phyloP scores from a whole-genome alignment of 2,888 invertebrate genomes.

The Oxyteleia sp. region DNA sequence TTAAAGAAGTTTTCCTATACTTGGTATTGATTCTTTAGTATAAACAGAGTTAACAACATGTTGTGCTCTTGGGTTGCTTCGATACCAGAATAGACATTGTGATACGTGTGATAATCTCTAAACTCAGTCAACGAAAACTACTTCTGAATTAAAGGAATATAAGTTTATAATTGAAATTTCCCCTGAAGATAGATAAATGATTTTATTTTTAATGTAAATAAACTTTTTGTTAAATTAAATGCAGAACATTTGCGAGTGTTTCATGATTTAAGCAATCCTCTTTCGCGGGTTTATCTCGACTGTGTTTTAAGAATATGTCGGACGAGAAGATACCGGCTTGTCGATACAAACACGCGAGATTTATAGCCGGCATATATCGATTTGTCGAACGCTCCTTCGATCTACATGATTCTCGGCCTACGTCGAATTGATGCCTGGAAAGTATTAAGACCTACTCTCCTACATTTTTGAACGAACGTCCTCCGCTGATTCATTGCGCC shows the following conservation, averaged over 20 bases:
- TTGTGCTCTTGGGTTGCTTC: no score
- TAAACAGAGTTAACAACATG: no score
- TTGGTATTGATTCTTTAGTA: no score
- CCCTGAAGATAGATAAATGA: no score
- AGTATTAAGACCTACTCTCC: conserved; percentile 70
- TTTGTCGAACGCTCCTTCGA: conserved; percentile 65
- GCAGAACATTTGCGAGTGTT: conserved; percentile 47
- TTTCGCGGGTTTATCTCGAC: conserved; percentile 62
- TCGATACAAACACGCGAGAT: conserved; percentile 70
- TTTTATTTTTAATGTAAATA: no score
- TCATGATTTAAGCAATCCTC: conserved; percentile 68
- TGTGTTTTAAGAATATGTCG: conserved; percentile 68
- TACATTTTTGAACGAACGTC: conserved; percentile 54
- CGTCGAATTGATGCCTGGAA: conserved; percentile 63
- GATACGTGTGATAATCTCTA: no score
- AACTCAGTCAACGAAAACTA: no score
- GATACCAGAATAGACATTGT: no score
- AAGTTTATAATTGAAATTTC: no score
- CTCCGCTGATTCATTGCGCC: conserved; percentile 57
- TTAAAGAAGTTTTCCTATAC: no score
- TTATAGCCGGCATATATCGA: conserved; percentile 67
- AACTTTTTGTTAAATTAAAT: conserved; percentile 64
- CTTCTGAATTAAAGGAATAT: no score
- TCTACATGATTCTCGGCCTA: conserved; percentile 69
- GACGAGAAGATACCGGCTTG: conserved; percentile 67